Conservation (phyloP, 2,113 vertebrate species). For the Tyto alba region DNA sequence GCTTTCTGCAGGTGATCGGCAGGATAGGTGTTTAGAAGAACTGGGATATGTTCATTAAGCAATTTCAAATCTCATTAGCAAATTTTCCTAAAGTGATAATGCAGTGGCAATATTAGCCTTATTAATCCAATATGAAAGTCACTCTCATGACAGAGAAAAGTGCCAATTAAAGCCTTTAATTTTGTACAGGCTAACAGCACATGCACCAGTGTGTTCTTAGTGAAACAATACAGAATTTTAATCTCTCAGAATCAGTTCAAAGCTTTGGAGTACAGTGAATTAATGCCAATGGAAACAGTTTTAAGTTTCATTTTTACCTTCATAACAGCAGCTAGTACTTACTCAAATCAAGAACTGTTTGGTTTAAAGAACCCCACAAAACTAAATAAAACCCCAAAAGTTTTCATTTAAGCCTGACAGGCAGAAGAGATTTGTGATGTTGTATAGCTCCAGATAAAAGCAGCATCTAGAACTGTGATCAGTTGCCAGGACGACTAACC, state of each 20-base stretch:
- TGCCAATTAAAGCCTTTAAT: not conserved
- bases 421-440: not conserved
- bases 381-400: not conserved
- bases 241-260: not conserved
- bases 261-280: not conserved
- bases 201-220: not conserved
- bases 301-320: not conserved
- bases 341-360: not conserved
- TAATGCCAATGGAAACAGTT: not conserved
- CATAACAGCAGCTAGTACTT: not conserved
- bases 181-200: not conserved
- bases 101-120: constrained; percentile 18
- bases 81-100: constrained; percentile 41
- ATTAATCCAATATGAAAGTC: constrained; percentile 46
- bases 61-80: constrained; percentile 50
- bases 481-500: constrained; percentile 19
- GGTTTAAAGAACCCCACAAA: not conserved
- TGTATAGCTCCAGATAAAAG: not conserved
- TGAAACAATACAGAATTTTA: not conserved
- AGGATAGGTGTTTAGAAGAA: constrained; percentile 14
- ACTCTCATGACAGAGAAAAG: not conserved
- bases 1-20: constrained; percentile 17
- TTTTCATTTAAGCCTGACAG: not conserved
- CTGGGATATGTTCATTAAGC: constrained; percentile 42
- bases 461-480: not conserved